Percentiles rank a stretch among this genome's conserved stretches.
These are phyloP conservation scores for Tragelaphus scriptus DNA, from an alignment of 2,113 vertebrate species.

Conservation along the genomic window DNA sequence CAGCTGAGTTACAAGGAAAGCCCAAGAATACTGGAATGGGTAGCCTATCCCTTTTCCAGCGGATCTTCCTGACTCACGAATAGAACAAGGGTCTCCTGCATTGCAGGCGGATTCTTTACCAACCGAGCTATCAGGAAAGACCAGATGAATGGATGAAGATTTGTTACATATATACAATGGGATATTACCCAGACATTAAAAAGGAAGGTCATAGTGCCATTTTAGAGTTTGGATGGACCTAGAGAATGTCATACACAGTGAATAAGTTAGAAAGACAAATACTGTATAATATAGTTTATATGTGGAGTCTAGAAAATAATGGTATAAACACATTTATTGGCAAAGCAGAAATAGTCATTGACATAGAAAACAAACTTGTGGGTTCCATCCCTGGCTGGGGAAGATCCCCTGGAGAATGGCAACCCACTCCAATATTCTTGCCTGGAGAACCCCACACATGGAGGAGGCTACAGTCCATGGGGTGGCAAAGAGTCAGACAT, in stretches of 20 bases:
- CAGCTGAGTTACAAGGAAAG: background rate
- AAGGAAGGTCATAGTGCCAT: background rate
- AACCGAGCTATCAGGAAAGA: background rate
- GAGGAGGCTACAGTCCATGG: background rate
- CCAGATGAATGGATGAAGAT: background rate
- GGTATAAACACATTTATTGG: background rate
- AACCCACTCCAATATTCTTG: background rate
- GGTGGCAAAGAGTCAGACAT: rapidly evolving
- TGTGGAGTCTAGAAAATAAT: background rate
- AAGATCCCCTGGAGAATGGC: background rate
- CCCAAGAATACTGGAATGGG: background rate
- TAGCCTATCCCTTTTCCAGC: background rate
- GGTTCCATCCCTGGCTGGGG: background rate
- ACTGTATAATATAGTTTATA: background rate
- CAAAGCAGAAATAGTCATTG: background rate
- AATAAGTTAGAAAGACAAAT: background rate
- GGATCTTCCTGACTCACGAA: background rate
- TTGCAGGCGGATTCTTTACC: rapidly evolving
- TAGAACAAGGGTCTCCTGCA: background rate
- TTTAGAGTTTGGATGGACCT: background rate
- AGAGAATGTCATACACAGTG: background rate
- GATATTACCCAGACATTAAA: background rate
- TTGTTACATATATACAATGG: background rate
- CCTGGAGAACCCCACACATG: background rate
- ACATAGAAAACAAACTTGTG: background rate